Percentiles rank a stretch among this genome's conserved stretches.
These are phyloP conservation scores for Lasius fuliginosus DNA, from an alignment of 2,888 invertebrate genomes.

Conservation along the genomic window DNA sequence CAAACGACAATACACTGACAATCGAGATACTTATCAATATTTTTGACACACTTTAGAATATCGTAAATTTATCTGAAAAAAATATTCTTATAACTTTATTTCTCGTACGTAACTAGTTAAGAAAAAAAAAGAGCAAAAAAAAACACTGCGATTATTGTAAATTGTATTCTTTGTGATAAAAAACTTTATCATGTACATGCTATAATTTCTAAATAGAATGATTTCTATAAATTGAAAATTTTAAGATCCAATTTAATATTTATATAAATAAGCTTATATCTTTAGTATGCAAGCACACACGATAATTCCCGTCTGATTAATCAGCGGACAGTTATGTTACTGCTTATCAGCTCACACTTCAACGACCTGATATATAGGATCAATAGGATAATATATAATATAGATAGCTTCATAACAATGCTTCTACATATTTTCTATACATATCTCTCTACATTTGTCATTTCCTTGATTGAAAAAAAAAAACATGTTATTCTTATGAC, in stretches of 20 bases:
- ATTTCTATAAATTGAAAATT: background rate
- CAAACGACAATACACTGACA: conserved; percentile 28
- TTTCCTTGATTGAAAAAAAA: background rate
- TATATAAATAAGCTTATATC: background rate
- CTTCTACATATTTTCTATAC: background rate
- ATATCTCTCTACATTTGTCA: conserved; percentile 8
- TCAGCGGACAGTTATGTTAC: conserved; percentile 3
- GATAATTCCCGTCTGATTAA: background rate
- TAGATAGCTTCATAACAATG: conserved; percentile 9
- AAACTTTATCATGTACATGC: background rate
- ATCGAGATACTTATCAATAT: background rate
- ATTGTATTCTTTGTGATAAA: background rate
- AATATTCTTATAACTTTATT: conserved; percentile 12
- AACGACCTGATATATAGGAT: conserved; percentile 16
- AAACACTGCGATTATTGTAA: background rate
- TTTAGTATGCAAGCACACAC: background rate
- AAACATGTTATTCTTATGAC: background rate
- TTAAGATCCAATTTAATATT: background rate
- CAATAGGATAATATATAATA: background rate
- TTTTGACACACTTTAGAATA: background rate
- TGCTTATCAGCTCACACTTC: conserved; percentile 38
- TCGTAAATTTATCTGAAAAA: background rate
- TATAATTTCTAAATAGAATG: background rate
- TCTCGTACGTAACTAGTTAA: background rate
- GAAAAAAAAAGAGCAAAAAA: background rate